phyloP scores from a whole-genome alignment of 2,888 invertebrate species.

The Oscheius onirici region DNA sequence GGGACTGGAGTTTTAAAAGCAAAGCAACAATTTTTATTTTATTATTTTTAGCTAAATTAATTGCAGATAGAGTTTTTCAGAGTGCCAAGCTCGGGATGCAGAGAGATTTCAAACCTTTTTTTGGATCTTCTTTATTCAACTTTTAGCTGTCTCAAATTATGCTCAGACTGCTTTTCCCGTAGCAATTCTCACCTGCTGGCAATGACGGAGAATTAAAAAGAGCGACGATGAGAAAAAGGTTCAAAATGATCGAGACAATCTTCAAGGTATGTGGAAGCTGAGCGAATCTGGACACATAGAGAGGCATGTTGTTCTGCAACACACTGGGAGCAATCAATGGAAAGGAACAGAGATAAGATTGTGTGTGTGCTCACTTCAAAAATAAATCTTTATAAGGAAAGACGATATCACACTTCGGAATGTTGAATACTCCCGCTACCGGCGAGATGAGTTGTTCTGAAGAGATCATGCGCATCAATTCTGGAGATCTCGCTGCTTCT shows the following conservation, averaged over 20 bases:
- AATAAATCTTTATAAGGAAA: slow-evolving; percentile 23
- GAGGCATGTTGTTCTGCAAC: slow-evolving; percentile 4
- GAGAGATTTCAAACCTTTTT: too few species aligned
- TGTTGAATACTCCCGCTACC: slow-evolving; percentile 49
- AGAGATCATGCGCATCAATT: slow-evolving; percentile 61
- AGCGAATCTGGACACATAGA: slow-evolving; percentile 1
- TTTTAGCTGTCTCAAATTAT: neutral
- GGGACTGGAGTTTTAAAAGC: too few species aligned
- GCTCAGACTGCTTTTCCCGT: neutral
- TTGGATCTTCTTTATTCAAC: too few species aligned
- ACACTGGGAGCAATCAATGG: neutral
- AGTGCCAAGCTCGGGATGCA: too few species aligned
- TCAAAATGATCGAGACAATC: slow-evolving; percentile 1
- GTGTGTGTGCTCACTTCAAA: neutral
- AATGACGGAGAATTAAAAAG: neutral
- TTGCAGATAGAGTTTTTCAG: too few species aligned
- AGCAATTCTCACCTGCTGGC: slow-evolving; percentile 8
- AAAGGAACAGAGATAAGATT: neutral
- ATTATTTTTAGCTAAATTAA: too few species aligned
- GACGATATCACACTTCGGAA: slow-evolving; percentile 49
- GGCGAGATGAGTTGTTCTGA: slow-evolving; percentile 46
- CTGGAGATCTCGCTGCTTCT: slow-evolving; percentile 65
- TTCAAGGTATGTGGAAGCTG: slow-evolving; percentile 9
- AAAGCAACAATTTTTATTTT: too few species aligned
- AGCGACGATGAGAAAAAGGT: slow-evolving; percentile 4